These are phyloP conservation scores for Heliconius hewitsoni DNA, from an alignment of 1,140 invertebrate genomes.

Conservation along the genomic window DNA sequence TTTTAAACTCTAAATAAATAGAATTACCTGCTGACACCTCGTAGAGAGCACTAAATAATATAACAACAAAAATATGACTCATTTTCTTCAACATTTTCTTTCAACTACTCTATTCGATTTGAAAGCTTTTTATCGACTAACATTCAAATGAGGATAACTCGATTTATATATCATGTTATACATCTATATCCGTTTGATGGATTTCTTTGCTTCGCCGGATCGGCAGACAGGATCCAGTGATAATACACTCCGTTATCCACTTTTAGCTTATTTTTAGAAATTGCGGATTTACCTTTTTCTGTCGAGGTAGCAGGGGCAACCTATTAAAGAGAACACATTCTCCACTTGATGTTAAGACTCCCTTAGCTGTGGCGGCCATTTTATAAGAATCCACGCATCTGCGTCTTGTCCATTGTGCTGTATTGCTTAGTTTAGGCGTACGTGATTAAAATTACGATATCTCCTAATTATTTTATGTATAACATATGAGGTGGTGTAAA, in stretches of 20 bases:
- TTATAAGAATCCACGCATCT: no score
- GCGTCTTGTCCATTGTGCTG: no score
- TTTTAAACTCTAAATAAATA: background rate
- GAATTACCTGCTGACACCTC: conserved; percentile 3
- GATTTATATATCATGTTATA: conserved; percentile 16
- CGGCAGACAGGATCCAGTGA: background rate
- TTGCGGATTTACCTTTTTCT: no score
- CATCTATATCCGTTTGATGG: background rate
- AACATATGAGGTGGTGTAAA: no score
- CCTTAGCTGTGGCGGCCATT: no score
- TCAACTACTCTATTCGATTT: conserved; percentile 2
- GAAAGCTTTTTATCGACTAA: conserved; percentile 22
- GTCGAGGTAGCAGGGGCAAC: no score
- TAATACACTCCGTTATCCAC: background rate
- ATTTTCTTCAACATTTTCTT: conserved; percentile 1
- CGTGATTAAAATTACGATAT: no score
- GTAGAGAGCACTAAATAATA: conserved; percentile 1
- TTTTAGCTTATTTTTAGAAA: background rate
- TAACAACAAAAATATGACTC: conserved; percentile 16
- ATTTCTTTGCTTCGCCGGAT: background rate
- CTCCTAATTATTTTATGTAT: no score
- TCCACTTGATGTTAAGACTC: no score
- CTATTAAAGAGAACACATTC: no score
- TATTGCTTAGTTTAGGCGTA: no score
- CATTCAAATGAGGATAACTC: background rate